Evolutionary conservation across 2,797 vertebrate species (phyloP), one percentile per base, ranked within the genome.

Genomic region (Pipistrellus kuhlii): DNA sequence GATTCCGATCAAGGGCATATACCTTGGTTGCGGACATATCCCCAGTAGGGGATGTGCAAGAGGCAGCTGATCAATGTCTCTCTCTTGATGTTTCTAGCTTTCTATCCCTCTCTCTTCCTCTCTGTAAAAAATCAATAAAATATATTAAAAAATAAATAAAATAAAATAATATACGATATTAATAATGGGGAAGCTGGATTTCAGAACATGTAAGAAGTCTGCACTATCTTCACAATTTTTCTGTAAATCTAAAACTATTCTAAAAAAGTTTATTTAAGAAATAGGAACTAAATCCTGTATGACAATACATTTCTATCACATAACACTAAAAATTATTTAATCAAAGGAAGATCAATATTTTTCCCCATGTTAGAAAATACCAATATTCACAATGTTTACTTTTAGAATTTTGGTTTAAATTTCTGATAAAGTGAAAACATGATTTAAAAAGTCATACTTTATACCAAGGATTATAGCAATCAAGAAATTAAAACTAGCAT

Each of bases 321-420:
- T 23, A 80, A 80, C 55, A 82, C 14, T 94, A 92, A 90, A 91
- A 94, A 76, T 71, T 86, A 85, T 57, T 83, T 69, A 94, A 57
- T 8, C 82, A 23, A 93, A 90, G 59, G n/a, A 89, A 87, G 32
- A 46, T 59, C 3, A 17, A 3, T 94, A 30, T 38, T 87, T 59
- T 90, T 38, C 9, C 30, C 44, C 15, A 80, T 14, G 18, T 27
- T 59, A 21, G 80, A 82, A 95, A 81, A 84, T 27, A 87, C 13
- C 32, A 51, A 94, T 68, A 89, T 46, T 88, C 44, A 94, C 23
- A 92, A 82, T 62, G 12, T 62, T 80, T 81, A 89, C 23, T 91
- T 91, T 88, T 53, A 80, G 18, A 91, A 57, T 92, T 94, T 57
- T 93, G 57, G 38, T 55, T 88, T 86, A 77, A 95, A 72, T 68